Percentiles rank a stretch among this genome's conserved stretches.
Conservation (phyloP, 2,113 vertebrate genomes). For the Drymodes brunneopygia region DNA sequence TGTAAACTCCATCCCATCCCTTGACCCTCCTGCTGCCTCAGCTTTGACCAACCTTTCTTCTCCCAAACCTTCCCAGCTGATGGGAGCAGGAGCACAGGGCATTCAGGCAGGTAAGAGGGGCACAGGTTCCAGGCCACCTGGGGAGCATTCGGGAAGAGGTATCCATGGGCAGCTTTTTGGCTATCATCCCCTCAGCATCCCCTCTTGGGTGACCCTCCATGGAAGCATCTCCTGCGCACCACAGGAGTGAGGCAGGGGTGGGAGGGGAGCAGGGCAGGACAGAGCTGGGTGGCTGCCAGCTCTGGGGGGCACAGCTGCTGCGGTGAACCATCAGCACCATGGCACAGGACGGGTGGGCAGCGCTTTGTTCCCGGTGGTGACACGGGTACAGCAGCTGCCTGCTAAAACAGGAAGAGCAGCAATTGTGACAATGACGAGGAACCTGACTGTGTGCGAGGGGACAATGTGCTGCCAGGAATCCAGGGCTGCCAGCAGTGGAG, state of each 20-base stretch:
- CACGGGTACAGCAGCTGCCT: not conserved
- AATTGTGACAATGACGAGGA: not conserved
- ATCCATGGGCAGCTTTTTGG: not conserved
- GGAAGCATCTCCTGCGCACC: rapidly evolving
- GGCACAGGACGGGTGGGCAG: not conserved
- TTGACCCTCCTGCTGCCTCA: rapidly evolving
- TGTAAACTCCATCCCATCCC: not conserved
- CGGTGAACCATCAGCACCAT: rapidly evolving
- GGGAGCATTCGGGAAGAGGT: not conserved
- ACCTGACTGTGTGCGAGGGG: not conserved
- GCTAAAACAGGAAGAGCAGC: slow-evolving; percentile 25
- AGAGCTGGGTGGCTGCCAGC: not conserved
- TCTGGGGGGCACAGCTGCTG: not conserved
- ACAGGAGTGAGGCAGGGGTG: not conserved
- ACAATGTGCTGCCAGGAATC: rapidly evolving
- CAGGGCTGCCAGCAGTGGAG: not conserved
- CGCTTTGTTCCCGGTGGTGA: not conserved
- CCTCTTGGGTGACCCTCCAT: rapidly evolving
- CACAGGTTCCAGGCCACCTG: not conserved
- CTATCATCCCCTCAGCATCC: not conserved
- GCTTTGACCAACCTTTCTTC: not conserved
- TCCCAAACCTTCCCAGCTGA: too few relatives aligned
- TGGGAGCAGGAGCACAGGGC: rapidly evolving
- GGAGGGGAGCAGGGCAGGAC: not conserved
- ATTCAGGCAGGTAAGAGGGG: not conserved